Percentiles rank a stretch among this genome's conserved stretches.
Conservation (phyloP, 2,113 vertebrate genomes). For the Psophia crepitans region DNA sequence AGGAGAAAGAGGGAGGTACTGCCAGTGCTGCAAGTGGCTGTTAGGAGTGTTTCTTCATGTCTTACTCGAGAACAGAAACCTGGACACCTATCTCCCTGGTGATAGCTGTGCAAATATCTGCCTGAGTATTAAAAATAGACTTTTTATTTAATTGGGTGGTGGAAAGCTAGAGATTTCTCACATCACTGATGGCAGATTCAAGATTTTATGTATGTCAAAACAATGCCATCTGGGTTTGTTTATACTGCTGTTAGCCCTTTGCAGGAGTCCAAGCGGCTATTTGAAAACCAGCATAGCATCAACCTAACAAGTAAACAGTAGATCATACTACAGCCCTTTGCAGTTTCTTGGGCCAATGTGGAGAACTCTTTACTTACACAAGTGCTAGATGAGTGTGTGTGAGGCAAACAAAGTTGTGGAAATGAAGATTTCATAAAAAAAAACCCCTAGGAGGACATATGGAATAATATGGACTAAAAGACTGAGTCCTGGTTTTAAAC, state of each 20-base stretch:
- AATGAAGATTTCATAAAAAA: not conserved
- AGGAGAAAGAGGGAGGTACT: rapidly evolving
- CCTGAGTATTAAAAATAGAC: not conserved
- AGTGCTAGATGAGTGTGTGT: not conserved
- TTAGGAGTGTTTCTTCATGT: not conserved
- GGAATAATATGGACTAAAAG: not conserved
- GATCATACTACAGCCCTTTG: not conserved
- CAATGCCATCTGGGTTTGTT: constrained; percentile 45
- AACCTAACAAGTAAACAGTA: not conserved
- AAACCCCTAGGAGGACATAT: not conserved
- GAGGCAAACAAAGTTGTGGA: not conserved
- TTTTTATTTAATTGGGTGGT: constrained; percentile 29
- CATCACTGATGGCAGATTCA: not conserved
- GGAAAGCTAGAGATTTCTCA: constrained; percentile 1
- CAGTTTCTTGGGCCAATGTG: rapidly evolving
- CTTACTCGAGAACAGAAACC: not conserved
- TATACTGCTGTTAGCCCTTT: not conserved
- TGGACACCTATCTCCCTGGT: not conserved
- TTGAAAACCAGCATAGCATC: not conserved
- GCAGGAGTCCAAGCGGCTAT: constrained; percentile 5
- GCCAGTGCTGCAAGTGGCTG: not conserved
- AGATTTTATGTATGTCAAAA: constrained; percentile 37
- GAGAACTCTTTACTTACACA: not conserved
- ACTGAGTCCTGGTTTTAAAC: not conserved
- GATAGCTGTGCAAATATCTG: not conserved